Conservation (phyloP, 2,797 vertebrate genomes). For the Sus cebifrons region DNA sequence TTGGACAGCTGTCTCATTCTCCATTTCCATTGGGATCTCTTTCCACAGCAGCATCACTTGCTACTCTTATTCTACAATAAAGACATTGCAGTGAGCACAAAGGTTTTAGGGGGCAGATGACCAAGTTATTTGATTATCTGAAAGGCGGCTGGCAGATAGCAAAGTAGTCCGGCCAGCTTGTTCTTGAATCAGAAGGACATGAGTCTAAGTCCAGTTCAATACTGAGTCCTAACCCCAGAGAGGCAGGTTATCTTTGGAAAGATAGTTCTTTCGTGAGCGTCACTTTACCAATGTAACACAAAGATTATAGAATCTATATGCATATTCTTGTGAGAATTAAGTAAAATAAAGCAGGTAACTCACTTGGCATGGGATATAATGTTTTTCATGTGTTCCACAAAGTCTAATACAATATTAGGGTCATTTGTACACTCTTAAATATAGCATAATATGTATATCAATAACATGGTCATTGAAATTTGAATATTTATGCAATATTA, state of each 20-base stretch:
- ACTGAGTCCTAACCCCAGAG: neutral
- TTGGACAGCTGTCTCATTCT: rapidly evolving
- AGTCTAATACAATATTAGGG: neutral
- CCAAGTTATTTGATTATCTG: too few relatives aligned
- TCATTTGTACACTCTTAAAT: neutral
- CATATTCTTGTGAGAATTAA: neutral
- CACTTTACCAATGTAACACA: neutral
- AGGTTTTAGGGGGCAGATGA: too few relatives aligned
- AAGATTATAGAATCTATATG: neutral
- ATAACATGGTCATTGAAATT: too few relatives aligned
- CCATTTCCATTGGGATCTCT: neutral
- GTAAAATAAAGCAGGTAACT: neutral
- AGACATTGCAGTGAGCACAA: neutral
- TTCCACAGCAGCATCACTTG: too few relatives aligned
- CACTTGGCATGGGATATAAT: neutral
- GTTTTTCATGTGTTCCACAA: neutral
- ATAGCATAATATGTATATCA: neutral
- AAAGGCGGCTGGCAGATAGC: too few relatives aligned
- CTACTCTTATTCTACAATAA: neutral
- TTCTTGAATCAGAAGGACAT: neutral
- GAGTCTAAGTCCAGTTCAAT: neutral
- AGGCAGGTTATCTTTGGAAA: neutral
- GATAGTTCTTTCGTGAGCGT: neutral
- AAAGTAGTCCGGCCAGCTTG: rapidly evolving
- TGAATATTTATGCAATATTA: too few relatives aligned